Evolutionary conservation across 2,113 vertebrate genomes (phyloP), one percentile per base, ranked within the genome.

Genomic region (Mionectes macconnelli): DNA sequence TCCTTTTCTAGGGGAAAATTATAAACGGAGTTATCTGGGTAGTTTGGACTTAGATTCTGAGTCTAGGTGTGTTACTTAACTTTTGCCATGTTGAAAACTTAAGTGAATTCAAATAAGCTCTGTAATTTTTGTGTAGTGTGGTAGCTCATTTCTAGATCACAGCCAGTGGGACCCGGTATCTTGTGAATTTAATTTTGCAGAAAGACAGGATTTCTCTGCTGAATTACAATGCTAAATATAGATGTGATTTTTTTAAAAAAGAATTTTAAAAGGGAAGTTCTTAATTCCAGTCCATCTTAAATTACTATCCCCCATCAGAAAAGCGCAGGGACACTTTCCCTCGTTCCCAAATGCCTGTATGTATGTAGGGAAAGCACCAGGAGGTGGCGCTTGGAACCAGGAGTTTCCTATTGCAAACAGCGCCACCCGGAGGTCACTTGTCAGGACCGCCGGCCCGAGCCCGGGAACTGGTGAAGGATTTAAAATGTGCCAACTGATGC

Each of bases 271-370:
- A 45, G 39, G 12, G 25, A 13, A 27, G 15, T 22, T 14, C 21
- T 40, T 49, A 31, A 1, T 19, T 72, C 15, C 13, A 1, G 18
- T 56, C 10, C 8, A 3, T 27, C 20, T 25, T 20, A 4, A 8
- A n/a, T 40, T 44, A 1, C 5, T 5, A 11, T 7, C 21, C 10
- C 77, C 31, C 10, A 0, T 20, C 1, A 3, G 37, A 33, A 8
- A 15, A 12, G 47, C 8, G 1, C 0, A 2, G 0, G 3, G n/a
- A 0, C 0, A 0, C 45, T 19, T 12, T 2, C 3, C 1, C 0
- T 2, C 2, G 3, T 25, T 31, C n/a, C 30, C 44, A 2, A 15
- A 1, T 19, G 3, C 10, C 15, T 39, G 0, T 9, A 3, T 47
- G 59, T 47, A 8, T 3, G 1, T 19, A 12, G 24, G 4, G 21